Base-by-base conservation (phyloP, 1,140 invertebrate species). In the Eueides isabella region DNA sequence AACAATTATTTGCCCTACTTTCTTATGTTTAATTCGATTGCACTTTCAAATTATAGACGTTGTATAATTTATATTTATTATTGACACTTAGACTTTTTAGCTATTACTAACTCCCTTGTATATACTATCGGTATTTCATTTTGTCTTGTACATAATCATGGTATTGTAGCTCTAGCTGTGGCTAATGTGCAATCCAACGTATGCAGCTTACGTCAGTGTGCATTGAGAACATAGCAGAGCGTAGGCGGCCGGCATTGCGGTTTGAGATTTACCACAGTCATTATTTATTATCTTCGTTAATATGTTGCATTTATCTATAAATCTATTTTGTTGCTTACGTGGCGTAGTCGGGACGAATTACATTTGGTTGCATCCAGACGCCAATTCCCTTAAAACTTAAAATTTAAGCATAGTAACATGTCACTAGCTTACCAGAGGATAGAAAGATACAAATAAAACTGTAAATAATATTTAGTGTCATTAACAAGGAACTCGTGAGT, bases 1-100 rank as follows among this genome's bases (percentile, higher is more conserved):
- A 88, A 89, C 79, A 86, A 89, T 87, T 90, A 86, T 83, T 89
- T 86, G 88, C 76, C 85, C 89, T 76, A 92, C 85, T 88, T 92
- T 92, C 86, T 78, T 75, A 73, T 61, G 67, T 80, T 77, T 86
- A 81, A 78, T 74, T 74, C 76, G 77, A 87, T 85, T 78, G 79
- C 77, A 83, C 83, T 90, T 86, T 82, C 74, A 69, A 83, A 80
- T 77, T 79, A 78, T 81, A 44, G 71, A 62, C 30, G 14, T 30
- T 30, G 16, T n/a, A 2, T 19, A n/a, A n/a, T n/a, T n/a, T n/a
- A n/a, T n/a, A n/a, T n/a, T n/a, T n/a, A n/a, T n/a, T n/a, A n/a
- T n/a, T n/a, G n/a, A n/a, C n/a, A n/a, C n/a, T n/a, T n/a, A n/a
- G n/a, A n/a, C n/a, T n/a, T n/a, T n/a, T 62, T 62, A 29, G 1